These are phyloP conservation scores for Hyla sarda DNA, from an alignment of 2,113 vertebrate species.

Conservation along the genomic window DNA sequence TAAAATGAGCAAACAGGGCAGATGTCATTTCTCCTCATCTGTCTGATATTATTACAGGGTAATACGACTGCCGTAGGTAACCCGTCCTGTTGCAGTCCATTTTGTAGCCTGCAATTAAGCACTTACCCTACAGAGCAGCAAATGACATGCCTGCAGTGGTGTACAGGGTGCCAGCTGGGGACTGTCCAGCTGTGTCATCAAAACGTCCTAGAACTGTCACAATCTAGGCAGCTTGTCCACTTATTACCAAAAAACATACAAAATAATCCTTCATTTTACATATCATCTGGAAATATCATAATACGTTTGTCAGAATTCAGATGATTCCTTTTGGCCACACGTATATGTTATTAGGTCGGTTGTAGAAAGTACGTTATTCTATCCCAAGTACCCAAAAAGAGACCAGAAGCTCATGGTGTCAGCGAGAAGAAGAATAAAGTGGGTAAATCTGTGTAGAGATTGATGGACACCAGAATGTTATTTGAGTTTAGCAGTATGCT, in stretches of 20 bases:
- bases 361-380: background rate
- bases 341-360: background rate
- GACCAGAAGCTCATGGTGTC: background rate
- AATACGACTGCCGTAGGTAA: constrained; percentile 2
- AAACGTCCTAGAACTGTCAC: constrained; percentile 41
- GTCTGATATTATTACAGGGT: constrained; percentile 42
- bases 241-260: background rate
- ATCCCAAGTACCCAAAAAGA: background rate
- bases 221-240: background rate
- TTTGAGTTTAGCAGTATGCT: background rate
- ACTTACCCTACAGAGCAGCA: constrained; percentile 47
- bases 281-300: background rate
- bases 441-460: background rate
- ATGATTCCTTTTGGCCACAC: background rate
- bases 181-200: constrained; percentile 52
- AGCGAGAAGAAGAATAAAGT: background rate
- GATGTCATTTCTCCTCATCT: constrained; percentile 34
- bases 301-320: background rate
- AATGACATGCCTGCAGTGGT: constrained; percentile 45
- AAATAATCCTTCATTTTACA: background rate
- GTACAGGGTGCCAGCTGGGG: constrained; percentile 42
- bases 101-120: constrained; percentile 40
- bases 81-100: background rate
- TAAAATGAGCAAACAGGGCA: constrained; percentile 16
- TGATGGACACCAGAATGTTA: background rate